Evolutionary conservation across 2,888 invertebrate species (phyloP), one percentile per base, ranked within the genome.

Genomic region (Drosophila multiciliata): DNA sequence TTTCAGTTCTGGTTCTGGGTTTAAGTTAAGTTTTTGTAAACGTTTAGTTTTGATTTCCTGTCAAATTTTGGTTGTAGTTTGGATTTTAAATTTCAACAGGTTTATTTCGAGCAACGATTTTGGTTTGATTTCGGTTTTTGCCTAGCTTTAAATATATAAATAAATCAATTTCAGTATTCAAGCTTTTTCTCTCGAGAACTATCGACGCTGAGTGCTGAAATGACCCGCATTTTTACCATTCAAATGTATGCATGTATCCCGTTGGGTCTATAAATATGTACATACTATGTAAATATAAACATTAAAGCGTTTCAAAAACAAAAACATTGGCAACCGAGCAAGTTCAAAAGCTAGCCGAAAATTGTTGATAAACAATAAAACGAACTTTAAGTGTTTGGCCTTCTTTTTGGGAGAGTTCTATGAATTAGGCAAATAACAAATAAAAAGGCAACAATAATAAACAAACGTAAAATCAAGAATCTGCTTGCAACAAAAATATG

Each of bases 331-430:
- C n/a, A 9, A 52, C 49, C 45, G 42, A 33, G 36, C 42, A 36
- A 42, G 61, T 60, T 62, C 38, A 57, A 71, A 63, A 66, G 61
- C 61, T 15, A 59, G 26, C 36, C 42, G 65, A 62, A 72, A 73
- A 58, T 12, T 80, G 80, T 78, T 78, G 72, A 80, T 73, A 76
- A 78, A 68, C 80, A 80, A 80, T 72, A 65, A 80, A 76, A 80
- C 80, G 66, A 53, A 73, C 60, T 68, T 60, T 55, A 66, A 67
- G 59, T 72, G 57, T 52, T 57, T 26, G 55, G 9, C 54, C 58
- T 67, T 75, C 40, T 29, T 61, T 49, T 62, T 45, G 38, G 23
- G 3, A 45, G 40, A 49, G 54, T 55, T 60, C 49, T 60, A 49
- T 64, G 45, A 58, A 68, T 54, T 42, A 49, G 53, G 62, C 38